Conservation (phyloP, 2,888 invertebrate genomes). For the Terebella lapidaria region DNA sequence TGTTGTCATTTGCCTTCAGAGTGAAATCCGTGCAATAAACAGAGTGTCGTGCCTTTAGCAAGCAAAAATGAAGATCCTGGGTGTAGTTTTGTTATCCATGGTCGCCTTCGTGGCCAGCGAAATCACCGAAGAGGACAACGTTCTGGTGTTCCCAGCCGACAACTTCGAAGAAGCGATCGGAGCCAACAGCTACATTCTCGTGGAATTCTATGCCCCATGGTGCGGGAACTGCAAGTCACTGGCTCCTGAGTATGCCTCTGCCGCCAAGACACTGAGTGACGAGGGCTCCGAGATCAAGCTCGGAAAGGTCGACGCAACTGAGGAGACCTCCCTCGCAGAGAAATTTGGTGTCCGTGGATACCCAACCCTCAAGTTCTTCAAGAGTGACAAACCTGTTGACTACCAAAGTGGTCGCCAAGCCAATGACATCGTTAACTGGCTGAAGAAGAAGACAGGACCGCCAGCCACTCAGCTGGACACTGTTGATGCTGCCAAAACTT, state of each 20-base stretch:
- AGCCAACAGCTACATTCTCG: slow-evolving; percentile 77
- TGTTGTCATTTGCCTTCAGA: neutral
- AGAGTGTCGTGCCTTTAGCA: neutral
- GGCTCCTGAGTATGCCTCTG: slow-evolving; percentile 93
- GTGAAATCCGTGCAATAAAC: neutral
- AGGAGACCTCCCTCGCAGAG: slow-evolving; percentile 83
- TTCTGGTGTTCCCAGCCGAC: slow-evolving; percentile 75
- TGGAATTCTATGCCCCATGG: slow-evolving; percentile 99
- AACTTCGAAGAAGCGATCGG: slow-evolving; percentile 80
- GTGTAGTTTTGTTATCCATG: slow-evolving; percentile 11
- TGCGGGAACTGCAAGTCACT: slow-evolving; percentile 98
- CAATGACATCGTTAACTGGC: slow-evolving; percentile 88
- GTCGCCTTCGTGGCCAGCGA: slow-evolving; percentile 10
- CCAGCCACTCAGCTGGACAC: slow-evolving; percentile 75
- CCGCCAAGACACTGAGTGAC: slow-evolving; percentile 77
- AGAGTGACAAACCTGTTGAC: slow-evolving; percentile 75
- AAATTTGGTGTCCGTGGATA: slow-evolving; percentile 85
- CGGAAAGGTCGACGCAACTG: slow-evolving; percentile 95
- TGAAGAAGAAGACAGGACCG: slow-evolving; percentile 95
- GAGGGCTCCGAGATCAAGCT: slow-evolving; percentile 79
- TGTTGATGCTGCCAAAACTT: slow-evolving; percentile 71
- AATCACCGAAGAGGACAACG: slow-evolving; percentile 76
- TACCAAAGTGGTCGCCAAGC: slow-evolving; percentile 89
- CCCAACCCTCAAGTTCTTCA: slow-evolving; percentile 96
- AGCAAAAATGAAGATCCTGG: slow-evolving; percentile 17